Conservation (phyloP, 2,797 vertebrate genomes). For the Atherinosoma microstoma region DNA sequence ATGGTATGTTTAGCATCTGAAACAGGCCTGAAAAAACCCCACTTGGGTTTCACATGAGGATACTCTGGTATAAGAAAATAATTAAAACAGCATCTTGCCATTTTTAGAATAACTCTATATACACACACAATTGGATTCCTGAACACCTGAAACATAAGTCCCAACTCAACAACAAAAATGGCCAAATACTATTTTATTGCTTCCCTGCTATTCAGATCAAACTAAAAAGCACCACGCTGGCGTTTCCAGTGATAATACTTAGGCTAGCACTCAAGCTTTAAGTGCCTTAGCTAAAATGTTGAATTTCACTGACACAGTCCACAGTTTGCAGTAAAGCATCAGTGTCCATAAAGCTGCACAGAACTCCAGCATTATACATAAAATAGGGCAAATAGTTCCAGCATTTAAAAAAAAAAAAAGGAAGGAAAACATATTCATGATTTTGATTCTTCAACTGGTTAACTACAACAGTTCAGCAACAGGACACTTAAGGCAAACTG, state of each 20-base stretch:
- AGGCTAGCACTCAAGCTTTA: not conserved
- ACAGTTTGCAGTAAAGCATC: too few relatives aligned
- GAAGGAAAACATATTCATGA: not conserved
- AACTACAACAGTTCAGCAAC: slow-evolving; percentile 5
- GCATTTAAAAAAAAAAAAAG: not conserved
- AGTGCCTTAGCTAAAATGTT: too few relatives aligned
- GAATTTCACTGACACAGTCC: not conserved
- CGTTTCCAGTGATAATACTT: not conserved
- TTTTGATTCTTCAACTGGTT: not conserved
- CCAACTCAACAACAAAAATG: not conserved
- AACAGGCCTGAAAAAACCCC: slow-evolving; percentile 18
- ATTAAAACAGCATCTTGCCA: not conserved
- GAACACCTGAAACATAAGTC: not conserved
- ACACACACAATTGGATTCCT: too few relatives aligned
- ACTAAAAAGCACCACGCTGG: too few relatives aligned
- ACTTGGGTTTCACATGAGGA: slow-evolving; percentile 22
- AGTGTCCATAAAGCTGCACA: too few relatives aligned
- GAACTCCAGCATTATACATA: not conserved
- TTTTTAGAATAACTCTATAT: not conserved
- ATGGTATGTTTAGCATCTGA: slow-evolving; percentile 26
- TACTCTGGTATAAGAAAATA: not conserved
- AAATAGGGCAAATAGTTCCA: not conserved
- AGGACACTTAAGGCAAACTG: not conserved
- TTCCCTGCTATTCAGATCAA: not conserved
- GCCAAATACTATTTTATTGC: not conserved